phyloP scores from a whole-genome alignment of 2,113 vertebrate genomes.

The Gymnorhina tibicen region DNA sequence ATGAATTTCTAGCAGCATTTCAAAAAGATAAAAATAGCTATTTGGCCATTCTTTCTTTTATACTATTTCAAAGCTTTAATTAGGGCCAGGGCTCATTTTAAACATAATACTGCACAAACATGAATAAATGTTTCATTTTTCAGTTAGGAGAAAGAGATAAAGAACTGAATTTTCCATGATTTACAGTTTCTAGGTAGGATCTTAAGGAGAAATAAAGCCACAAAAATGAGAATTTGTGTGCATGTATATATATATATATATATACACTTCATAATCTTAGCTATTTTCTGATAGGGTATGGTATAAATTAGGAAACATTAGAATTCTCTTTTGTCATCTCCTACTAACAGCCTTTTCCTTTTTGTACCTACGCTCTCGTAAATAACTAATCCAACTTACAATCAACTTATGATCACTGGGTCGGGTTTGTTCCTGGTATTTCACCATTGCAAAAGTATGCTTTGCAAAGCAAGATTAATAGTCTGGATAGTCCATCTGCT shows the following conservation, averaged over 20 bases:
- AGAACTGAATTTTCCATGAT: background rate
- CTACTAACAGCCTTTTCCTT: background rate
- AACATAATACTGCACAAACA: background rate
- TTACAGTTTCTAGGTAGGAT: background rate
- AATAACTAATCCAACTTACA: background rate
- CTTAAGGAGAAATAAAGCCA: background rate
- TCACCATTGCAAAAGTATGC: background rate
- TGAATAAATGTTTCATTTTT: background rate
- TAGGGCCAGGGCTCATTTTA: background rate
- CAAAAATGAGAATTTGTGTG: background rate
- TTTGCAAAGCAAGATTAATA: background rate
- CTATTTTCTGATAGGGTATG: background rate
- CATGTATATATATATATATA: accelerated
- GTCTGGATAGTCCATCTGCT: background rate
- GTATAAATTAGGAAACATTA: background rate
- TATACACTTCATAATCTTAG: background rate
- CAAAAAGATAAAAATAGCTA: background rate
- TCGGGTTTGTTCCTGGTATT: background rate
- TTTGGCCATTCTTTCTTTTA: background rate
- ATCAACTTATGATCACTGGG: background rate
- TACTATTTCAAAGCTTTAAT: background rate
- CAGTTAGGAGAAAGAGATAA: background rate
- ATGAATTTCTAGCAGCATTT: background rate
- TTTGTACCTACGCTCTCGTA: background rate
- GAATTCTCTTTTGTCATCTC: background rate